Conservation (phyloP, 2,113 vertebrate genomes). For the Aegypius monachus region DNA sequence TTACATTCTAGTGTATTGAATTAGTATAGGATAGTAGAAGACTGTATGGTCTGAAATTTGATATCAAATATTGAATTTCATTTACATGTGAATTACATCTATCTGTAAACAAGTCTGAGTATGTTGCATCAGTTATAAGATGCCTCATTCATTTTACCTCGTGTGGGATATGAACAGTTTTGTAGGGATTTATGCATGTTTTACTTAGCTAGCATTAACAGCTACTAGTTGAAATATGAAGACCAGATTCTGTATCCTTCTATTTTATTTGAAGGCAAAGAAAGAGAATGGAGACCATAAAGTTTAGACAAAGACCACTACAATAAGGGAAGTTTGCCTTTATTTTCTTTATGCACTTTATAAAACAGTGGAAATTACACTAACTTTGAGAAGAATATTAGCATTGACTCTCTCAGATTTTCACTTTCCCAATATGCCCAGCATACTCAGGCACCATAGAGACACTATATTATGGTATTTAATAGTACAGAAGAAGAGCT, state of each 20-base stretch:
- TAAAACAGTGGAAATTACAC: neutral
- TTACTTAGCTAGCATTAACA: neutral
- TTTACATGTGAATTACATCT: neutral
- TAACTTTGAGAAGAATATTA: neutral
- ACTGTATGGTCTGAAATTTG: neutral
- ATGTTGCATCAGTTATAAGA: neutral
- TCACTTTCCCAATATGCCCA: neutral
- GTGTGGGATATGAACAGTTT: neutral
- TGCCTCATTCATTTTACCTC: neutral
- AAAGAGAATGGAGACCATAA: neutral
- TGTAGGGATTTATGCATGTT: neutral
- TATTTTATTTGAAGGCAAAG: neutral
- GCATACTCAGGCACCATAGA: neutral
- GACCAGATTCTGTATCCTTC: neutral
- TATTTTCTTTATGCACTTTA: neutral
- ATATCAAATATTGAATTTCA: neutral
- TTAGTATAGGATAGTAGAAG: neutral
- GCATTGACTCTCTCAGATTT: neutral
- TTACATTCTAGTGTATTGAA: neutral
- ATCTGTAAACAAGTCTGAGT: neutral
- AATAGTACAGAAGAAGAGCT: neutral
- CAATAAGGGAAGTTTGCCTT: neutral
- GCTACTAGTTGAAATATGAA: neutral
- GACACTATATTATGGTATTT: neutral
- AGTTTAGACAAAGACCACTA: neutral